Conservation (phyloP, 2,888 invertebrate species). For the Hesperia comma region DNA sequence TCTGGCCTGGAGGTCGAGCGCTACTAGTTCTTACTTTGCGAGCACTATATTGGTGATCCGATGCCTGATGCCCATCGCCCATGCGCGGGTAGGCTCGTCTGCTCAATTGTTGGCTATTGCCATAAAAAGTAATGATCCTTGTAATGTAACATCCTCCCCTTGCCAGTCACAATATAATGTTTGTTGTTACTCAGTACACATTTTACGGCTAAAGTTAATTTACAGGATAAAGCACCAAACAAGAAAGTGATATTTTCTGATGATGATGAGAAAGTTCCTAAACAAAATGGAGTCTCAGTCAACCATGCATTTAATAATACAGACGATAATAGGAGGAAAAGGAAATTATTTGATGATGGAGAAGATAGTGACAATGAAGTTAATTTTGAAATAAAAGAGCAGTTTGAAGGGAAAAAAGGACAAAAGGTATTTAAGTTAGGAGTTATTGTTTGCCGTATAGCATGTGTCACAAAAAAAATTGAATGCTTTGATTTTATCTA, state of each 20-base stretch:
- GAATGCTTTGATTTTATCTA: too few relatives aligned
- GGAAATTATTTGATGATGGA: slow-evolving; percentile 76
- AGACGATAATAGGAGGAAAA: slow-evolving; percentile 48
- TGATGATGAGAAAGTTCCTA: slow-evolving; percentile 53
- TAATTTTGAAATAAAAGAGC: slow-evolving; percentile 86
- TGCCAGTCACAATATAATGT: too few relatives aligned
- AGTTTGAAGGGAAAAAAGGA: slow-evolving; percentile 86
- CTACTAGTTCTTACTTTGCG: too few relatives aligned
- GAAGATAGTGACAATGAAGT: slow-evolving; percentile 81
- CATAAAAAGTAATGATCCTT: too few relatives aligned
- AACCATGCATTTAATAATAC: slow-evolving; percentile 35
- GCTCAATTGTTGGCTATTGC: too few relatives aligned
- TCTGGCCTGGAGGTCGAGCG: too few relatives aligned
- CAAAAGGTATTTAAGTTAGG: slow-evolving; percentile 75
- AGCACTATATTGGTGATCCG: too few relatives aligned
- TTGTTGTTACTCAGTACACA: neutral
- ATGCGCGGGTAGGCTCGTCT: too few relatives aligned
- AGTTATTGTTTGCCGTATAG: too few relatives aligned
- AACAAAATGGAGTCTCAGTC: slow-evolving; percentile 4
- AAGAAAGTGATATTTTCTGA: slow-evolving; percentile 87
- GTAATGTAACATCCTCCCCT: too few relatives aligned
- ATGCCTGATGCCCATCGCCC: too few relatives aligned
- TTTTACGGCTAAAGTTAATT: slow-evolving; percentile 44
- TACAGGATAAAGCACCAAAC: slow-evolving; percentile 77
- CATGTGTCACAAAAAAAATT: too few relatives aligned